These are phyloP conservation scores for Scaeva pyrastri DNA, from an alignment of 2,888 invertebrate genomes.

Conservation along the genomic window DNA sequence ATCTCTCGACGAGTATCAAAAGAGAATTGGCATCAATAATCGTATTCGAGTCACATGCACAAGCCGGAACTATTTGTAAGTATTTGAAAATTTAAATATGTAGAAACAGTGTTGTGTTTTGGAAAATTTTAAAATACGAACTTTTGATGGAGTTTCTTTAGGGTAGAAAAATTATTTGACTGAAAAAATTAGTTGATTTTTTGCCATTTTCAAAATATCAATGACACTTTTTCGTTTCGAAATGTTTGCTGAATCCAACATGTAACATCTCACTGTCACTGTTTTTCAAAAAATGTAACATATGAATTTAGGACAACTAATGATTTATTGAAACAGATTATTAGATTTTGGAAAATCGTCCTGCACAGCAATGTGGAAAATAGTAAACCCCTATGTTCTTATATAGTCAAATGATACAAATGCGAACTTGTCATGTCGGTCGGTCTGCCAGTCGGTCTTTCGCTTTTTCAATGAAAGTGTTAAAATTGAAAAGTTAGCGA, in stretches of 20 bases:
- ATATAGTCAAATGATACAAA: conserved; percentile 14
- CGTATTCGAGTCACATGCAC: conserved; percentile 91
- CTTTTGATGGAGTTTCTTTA: neutral
- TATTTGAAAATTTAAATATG: conserved; percentile 77
- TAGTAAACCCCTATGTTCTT: neutral
- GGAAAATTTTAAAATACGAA: neutral
- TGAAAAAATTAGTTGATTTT: too few species aligned
- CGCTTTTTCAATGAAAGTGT: conserved; percentile 19
- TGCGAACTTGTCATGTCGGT: neutral
- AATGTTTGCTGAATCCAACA: too few species aligned
- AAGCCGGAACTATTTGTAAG: conserved; percentile 91
- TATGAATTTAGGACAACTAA: too few species aligned
- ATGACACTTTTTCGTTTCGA: too few species aligned
- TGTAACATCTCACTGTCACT: too few species aligned
- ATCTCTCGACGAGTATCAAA: conserved; percentile 92
- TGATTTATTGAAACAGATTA: too few species aligned
- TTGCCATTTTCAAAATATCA: too few species aligned
- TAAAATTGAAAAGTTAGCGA: conserved; percentile 44
- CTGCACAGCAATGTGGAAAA: neutral
- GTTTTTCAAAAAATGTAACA: too few species aligned
- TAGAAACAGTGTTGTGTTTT: neutral
- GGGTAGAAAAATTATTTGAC: too few species aligned
- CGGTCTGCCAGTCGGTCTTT: neutral
- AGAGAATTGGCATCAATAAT: conserved; percentile 91
- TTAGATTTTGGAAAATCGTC: too few species aligned